Evolutionary conservation across 2,888 invertebrate species (phyloP), one percentile per base, ranked within the genome.

Genomic region (Achlya flavicornis): DNA sequence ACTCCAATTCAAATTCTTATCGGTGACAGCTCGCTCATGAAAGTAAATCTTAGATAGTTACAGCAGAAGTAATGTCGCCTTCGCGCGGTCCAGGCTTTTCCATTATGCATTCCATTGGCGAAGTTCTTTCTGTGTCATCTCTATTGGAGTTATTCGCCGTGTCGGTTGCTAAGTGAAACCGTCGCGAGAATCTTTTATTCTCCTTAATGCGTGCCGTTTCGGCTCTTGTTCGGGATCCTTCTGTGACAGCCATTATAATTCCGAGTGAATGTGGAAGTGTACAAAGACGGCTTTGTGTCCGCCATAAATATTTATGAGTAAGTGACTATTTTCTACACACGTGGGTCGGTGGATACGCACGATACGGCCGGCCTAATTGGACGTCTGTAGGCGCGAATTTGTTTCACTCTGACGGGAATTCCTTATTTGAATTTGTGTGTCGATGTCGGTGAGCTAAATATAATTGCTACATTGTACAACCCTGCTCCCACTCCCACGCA

Each of bases 241-340:
- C 88, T 90, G 89, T 88, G 90, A 91, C 92, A 91, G 89, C 89
- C 89, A 92, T 93, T 92, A 91, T 91, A 91, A 92, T 93, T 93
- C 90, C 79, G 77, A 84, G 85, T 89, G 91, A 91, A 93, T 92
- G 88, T 91, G 87, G 87, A 90, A 89, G 88, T 88, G 75, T 86
- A 92, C 90, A 92, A 92, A 91, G 89, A 86, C 81, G 85, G 87
- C 88, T 87, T 92, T 92, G 92, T 92, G 81, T 82, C 75, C 78
- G 80, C 83, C 78, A 92, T 93, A 90, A 93, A 93, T 93, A 93
- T 93, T 91, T 91, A 93, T 93, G 89, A 92, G 89, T 82, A 86
- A 90, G 87, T 89, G 87, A 79, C 87, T 90, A 89, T 92, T 92
- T 91, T 91, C 87, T 81, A 87, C 81, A 89, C 89, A 89, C 88